Conservation (phyloP, 1,140 invertebrate genomes). For the Camponotus floridanus region DNA sequence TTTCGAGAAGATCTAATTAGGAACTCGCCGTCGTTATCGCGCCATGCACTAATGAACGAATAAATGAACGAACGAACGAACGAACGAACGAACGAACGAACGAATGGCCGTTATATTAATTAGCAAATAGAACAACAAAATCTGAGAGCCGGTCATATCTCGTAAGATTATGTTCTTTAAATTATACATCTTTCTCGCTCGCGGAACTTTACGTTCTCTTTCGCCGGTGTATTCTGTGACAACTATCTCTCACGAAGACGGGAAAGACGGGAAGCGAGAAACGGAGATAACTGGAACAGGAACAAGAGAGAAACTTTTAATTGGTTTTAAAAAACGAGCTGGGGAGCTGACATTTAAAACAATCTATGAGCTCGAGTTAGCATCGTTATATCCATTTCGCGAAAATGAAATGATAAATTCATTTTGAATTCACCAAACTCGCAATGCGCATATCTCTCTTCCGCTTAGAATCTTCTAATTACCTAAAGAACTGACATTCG, state of each 20-base stretch:
- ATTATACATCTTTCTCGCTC: constrained; percentile 57
- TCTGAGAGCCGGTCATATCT: background rate
- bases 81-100: constrained; percentile 19
- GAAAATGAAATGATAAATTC: constrained; percentile 56
- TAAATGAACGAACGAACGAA: background rate
- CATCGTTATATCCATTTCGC: constrained; percentile 47
- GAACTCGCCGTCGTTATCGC: constrained; percentile 17
- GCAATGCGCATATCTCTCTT: background rate
- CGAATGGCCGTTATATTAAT: constrained; percentile 55
- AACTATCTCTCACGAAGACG: constrained; percentile 67
- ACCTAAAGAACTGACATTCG: background rate
- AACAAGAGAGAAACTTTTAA: constrained; percentile 77
- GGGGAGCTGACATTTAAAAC: constrained; percentile 59
- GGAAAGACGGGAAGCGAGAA: constrained; percentile 43
- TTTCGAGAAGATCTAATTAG: constrained; percentile 49
- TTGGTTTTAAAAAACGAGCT: constrained; percentile 78
- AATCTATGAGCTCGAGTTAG: constrained; percentile 55
- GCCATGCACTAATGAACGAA: constrained; percentile 6
- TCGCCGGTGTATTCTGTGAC: constrained; percentile 64
- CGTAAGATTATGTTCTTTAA: constrained; percentile 59
- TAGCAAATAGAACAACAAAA: constrained; percentile 52
- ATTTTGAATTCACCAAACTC: constrained; percentile 43
- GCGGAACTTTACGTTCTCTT: constrained; percentile 36
- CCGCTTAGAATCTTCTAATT: background rate
- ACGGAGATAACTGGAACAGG: constrained; percentile 47